Conservation (phyloP, 2,888 invertebrate genomes). For the Choreutis nemorana region DNA sequence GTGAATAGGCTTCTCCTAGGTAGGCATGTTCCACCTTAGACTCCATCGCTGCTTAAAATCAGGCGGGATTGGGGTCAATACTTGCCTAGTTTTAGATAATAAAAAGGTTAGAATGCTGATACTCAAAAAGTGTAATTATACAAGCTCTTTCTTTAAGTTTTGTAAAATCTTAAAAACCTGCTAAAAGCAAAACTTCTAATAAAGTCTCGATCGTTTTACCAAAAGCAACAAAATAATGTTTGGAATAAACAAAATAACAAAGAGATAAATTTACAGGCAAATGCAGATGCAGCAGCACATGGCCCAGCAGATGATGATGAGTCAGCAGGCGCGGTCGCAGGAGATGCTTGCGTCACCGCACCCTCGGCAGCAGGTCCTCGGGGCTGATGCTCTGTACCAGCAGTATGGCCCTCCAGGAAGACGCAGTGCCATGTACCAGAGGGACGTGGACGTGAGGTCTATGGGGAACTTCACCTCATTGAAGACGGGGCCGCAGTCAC, state of each 20-base stretch:
- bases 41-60: too few species aligned
- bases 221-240: too few species aligned
- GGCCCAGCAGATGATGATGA: slow-evolving; percentile 57
- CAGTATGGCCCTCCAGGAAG: slow-evolving; percentile 55
- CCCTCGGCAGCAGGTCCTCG: slow-evolving; percentile 38
- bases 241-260: too few species aligned
- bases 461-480: slow-evolving; percentile 57
- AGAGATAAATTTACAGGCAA: slow-evolving; percentile 26
- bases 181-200: too few species aligned
- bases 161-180: too few species aligned
- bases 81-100: too few species aligned
- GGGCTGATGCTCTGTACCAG: slow-evolving; percentile 56
- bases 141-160: too few species aligned
- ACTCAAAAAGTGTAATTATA: too few species aligned
- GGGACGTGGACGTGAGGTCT: slow-evolving; percentile 48
- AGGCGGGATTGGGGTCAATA: too few species aligned
- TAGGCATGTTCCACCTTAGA: too few species aligned
- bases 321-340: slow-evolving; percentile 63
- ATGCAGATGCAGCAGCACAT: slow-evolving; percentile 55
- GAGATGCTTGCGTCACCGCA: slow-evolving; percentile 60
- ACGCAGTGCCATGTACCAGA: slow-evolving; percentile 49
- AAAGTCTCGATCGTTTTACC: slow-evolving; percentile 10
- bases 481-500: slow-evolving; percentile 45
- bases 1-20: too few species aligned
- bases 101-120: too few species aligned